Evolutionary conservation across 2,797 vertebrate species (phyloP), one percentile per base, ranked within the genome.

Genomic region (Peromyscus attwateri): DNA sequence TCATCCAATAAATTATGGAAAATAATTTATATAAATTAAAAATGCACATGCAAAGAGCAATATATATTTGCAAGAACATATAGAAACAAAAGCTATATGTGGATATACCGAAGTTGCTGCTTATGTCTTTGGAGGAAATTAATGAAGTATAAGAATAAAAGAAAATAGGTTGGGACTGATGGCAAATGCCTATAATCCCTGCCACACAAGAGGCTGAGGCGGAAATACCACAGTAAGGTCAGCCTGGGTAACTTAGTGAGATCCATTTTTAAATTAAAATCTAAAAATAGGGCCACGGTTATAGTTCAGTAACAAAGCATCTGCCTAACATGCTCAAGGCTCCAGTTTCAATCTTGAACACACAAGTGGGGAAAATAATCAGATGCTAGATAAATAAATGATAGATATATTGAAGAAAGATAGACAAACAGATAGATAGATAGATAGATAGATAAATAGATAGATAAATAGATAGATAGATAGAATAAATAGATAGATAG

Each of bases 21-120:
- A 52, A 68, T 9, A 27, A 87, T 34, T 92, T 80, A 70, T n/a
- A 25, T 83, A 60, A 84, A 84, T 71, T 66, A 77, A 93, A 94
- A 96, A 94, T 66, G 62, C 3, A 46, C 43, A 3, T 37, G 31
- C 29, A 88, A 31, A 73, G 66, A 92, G 64, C 10, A 75, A 81
- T n/a, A n/a, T 11, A 25, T 92, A 81, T 93, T 90, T 82, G 10
- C 23, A 68, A 92, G 60, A 46, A 77, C 46, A 96, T 29, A 64
- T 13, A 66, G n/a, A 96, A 92, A 91, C 25, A 75, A 92, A 93
- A 91, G 49, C 21, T 16, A 90, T 14, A 75, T 10, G 55, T 89
- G 19, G 90, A 70, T 8, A 84, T 19, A 40, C n/a, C 43, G 5
- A 7, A 89, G 70, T 23, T 76, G 13, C 55, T 93, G 55, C 14